A percentile compares a stretch with the other conserved stretches of the same genome.
phyloP scores from a whole-genome alignment of 1,140 invertebrate genomes.

The Neelides sp. region DNA sequence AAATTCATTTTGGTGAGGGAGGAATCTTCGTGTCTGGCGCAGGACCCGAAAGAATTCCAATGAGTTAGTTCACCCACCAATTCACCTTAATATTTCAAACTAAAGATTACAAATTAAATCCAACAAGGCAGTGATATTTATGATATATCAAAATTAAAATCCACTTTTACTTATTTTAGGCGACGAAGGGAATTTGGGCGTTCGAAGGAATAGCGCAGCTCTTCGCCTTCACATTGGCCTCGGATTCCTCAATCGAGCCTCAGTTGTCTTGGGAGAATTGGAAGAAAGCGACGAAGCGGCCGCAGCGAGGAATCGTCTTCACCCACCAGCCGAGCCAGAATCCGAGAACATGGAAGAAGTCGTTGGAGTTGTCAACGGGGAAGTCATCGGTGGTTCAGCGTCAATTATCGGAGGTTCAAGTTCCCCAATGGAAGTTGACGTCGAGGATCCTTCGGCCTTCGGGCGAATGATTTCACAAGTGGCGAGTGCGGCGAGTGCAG shows the following conservation, averaged over 20 bases:
- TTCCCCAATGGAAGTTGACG: slow-evolving; percentile 15
- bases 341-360: too few relatives aligned
- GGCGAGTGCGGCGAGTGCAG: slow-evolving; percentile 18
- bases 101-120: too few relatives aligned
- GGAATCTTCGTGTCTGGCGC: slow-evolving; percentile 12
- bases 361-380: background rate
- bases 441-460: slow-evolving; percentile 10
- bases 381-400: background rate
- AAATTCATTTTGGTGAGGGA: slow-evolving; percentile 4
- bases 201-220: slow-evolving; percentile 19
- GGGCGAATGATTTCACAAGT: slow-evolving; percentile 23
- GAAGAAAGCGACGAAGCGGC: slow-evolving; percentile 24
- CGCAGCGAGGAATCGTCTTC: background rate
- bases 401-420: background rate
- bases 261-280: slow-evolving; percentile 27
- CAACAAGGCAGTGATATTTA: too few relatives aligned
- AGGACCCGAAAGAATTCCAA: too few relatives aligned
- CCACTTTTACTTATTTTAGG: background rate
- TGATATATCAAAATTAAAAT: too few relatives aligned
- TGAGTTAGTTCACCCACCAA: too few relatives aligned
- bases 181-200: background rate
- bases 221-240: slow-evolving; percentile 30
- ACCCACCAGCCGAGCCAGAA: too few relatives aligned
- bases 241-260: slow-evolving; percentile 29
- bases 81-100: too few relatives aligned